These are phyloP conservation scores for Montipora foliosa DNA, from an alignment of 64 coral and sea anemone genomes.

Conservation along the genomic window DNA sequence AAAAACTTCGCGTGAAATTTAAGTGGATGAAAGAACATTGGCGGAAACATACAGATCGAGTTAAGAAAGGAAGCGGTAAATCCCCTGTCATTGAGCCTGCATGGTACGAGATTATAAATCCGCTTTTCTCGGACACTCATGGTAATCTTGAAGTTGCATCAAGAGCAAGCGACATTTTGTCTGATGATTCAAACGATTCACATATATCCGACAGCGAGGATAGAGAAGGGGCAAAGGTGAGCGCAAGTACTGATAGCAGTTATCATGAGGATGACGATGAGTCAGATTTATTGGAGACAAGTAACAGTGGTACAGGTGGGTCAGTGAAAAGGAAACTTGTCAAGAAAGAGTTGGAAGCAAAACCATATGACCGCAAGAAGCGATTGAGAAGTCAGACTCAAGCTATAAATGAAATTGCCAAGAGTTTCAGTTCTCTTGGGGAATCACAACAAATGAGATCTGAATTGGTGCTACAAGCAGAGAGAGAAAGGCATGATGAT, in stretches of 20 bases:
- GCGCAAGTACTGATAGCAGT: not conserved
- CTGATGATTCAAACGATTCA: slow-evolving; percentile 2
- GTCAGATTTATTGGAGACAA: slow-evolving; percentile 17
- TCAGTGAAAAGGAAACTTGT: not conserved
- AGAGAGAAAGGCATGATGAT: slow-evolving; percentile 24
- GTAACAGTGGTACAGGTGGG: not conserved
- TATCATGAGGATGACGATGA: slow-evolving; percentile 13
- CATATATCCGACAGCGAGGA: not conserved
- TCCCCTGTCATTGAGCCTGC: slow-evolving; percentile 26
- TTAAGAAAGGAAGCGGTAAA: slow-evolving; percentile 41
- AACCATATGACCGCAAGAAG: not conserved
- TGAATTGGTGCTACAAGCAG: not conserved
- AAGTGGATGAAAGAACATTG: slow-evolving; percentile 22
- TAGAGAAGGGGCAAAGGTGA: not conserved
- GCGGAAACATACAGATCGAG: slow-evolving; percentile 37
- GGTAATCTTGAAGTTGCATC: slow-evolving; percentile 36
- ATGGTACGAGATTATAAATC: slow-evolving; percentile 53
- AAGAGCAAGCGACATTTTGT: slow-evolving; percentile 24
- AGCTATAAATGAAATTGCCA: not conserved
- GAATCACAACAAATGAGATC: not conserved
- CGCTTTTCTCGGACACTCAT: not conserved
- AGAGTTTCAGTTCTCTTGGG: not conserved
- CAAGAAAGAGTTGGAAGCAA: not conserved
- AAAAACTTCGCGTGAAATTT: slow-evolving; percentile 25
- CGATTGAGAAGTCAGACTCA: not conserved